A percentile compares a stretch with the other conserved stretches of the same genome.
These are phyloP conservation scores for Drosophila algonquin DNA, from an alignment of 2,888 invertebrate species.

Conservation along the genomic window DNA sequence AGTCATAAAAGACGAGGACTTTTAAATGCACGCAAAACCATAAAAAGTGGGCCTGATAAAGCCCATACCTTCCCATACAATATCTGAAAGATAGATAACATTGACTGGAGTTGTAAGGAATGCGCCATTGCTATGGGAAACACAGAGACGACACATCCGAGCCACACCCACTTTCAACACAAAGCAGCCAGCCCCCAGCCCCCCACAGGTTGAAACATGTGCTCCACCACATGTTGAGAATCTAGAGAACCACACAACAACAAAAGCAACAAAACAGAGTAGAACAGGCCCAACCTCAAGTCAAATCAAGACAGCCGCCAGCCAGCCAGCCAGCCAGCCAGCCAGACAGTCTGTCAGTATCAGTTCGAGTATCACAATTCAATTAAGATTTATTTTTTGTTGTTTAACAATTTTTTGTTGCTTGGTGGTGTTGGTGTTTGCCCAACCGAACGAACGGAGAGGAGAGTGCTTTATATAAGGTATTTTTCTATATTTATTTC, in stretches of 20 bases:
- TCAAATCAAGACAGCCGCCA: slow-evolving; percentile 18
- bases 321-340: slow-evolving; percentile 33
- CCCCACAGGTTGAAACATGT: slow-evolving; percentile 28
- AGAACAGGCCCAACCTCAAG: slow-evolving; percentile 20
- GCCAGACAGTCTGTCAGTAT: slow-evolving; percentile 50
- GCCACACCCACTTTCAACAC: slow-evolving; percentile 69
- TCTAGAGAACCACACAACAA: slow-evolving; percentile 10
- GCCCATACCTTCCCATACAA: slow-evolving; percentile 41
- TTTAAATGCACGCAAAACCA: slow-evolving; percentile 63
- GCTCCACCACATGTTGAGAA: slow-evolving; percentile 28
- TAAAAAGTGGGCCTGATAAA: slow-evolving; percentile 55
- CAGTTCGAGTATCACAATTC: slow-evolving; percentile 72
- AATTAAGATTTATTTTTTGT: slow-evolving; percentile 80
- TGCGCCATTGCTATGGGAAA: slow-evolving; percentile 55
- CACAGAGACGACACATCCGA: neutral
- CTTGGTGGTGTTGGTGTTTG: slow-evolving; percentile 67
- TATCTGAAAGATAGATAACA: slow-evolving; percentile 58
- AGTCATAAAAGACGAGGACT: slow-evolving; percentile 55
- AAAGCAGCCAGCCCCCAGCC: slow-evolving; percentile 34
- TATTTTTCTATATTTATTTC: slow-evolving; percentile 55
- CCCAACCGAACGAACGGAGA: slow-evolving; percentile 1
- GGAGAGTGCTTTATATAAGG: slow-evolving; percentile 51
- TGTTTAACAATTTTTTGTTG: slow-evolving; percentile 77
- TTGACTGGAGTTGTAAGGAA: slow-evolving; percentile 52
- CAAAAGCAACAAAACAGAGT: neutral